These are phyloP conservation scores for Delphinus delphis DNA, from an alignment of 2,113 vertebrate genomes.

Conservation along the genomic window DNA sequence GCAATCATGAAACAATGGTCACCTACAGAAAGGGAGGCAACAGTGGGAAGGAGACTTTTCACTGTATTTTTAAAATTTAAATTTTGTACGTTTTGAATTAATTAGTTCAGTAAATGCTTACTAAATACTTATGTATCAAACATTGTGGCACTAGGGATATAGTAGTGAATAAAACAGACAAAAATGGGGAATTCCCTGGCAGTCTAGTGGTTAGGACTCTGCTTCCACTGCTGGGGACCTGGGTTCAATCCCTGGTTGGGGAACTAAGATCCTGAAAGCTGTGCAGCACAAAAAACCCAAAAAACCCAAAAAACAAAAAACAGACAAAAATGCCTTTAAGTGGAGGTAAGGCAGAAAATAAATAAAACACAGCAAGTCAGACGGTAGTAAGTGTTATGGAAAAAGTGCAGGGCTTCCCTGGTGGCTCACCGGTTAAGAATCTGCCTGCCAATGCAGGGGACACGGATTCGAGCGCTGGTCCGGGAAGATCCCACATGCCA, in stretches of 20 bases:
- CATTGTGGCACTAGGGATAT: background rate
- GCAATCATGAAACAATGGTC: background rate
- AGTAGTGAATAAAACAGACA: conserved; percentile 1
- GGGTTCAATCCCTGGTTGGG: background rate
- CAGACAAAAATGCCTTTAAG: background rate
- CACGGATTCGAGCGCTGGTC: too few relatives aligned
- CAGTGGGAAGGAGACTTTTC: background rate
- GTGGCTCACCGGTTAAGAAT: too few relatives aligned
- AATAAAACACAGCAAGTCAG: background rate
- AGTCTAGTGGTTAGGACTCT: background rate
- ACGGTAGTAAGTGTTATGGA: background rate
- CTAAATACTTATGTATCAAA: background rate
- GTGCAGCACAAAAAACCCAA: too few relatives aligned
- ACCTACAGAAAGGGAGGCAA: background rate
- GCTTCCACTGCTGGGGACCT: background rate
- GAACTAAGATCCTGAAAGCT: background rate
- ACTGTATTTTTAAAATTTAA: background rate
- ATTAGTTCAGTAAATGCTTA: conserved; percentile 39
- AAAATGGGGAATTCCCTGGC: background rate
- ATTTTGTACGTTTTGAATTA: background rate
- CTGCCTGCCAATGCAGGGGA: too few relatives aligned
- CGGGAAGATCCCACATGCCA: too few relatives aligned
- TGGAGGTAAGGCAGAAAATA: conserved; percentile 5
- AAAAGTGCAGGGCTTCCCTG: background rate
- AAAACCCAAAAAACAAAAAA: background rate